A percentile compares a stretch with the other conserved stretches of the same genome.
Conservation (phyloP, 1,140 invertebrate species). For the Ctenoplectra terminalis region DNA sequence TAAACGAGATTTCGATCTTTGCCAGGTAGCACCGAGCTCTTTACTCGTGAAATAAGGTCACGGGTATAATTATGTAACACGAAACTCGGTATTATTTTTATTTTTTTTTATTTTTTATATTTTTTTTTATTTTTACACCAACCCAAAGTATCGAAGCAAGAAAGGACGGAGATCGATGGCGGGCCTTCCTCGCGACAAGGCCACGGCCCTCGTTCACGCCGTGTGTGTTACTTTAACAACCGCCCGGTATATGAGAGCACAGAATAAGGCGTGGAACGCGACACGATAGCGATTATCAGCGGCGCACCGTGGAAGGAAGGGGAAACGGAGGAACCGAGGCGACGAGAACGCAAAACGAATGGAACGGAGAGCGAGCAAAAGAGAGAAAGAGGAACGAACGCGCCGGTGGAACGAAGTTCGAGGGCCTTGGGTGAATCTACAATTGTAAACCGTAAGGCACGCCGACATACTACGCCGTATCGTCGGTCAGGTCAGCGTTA, state of each 20-base stretch:
- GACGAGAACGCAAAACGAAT: neutral
- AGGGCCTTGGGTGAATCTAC: constrained; percentile 56
- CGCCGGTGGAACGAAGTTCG: neutral
- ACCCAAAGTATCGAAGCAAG: constrained; percentile 19
- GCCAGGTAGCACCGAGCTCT: neutral
- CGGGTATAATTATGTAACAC: constrained; percentile 42
- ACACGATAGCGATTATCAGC: constrained; percentile 62
- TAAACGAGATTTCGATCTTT: constrained; percentile 16
- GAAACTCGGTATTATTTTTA: constrained; percentile 24
- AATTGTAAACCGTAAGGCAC: constrained; percentile 40
- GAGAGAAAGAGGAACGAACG: neutral
- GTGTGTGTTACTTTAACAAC: constrained; percentile 24
- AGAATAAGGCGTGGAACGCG: constrained; percentile 30
- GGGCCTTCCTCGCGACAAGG: too few species aligned
- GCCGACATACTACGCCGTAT: neutral
- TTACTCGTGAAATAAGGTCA: constrained; percentile 53
- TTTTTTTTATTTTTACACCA: neutral
- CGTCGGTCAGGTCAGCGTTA: constrained; percentile 7
- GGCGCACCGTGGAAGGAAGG: too few species aligned
- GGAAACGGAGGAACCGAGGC: neutral
- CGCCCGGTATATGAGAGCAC: constrained; percentile 24
- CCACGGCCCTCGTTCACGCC: neutral
- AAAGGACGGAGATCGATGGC: neutral
- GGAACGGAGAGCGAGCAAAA: neutral
- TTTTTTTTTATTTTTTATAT: neutral